These are phyloP conservation scores for Nephrotoma appendiculata DNA, from an alignment of 2,888 invertebrate species.

Conservation along the genomic window DNA sequence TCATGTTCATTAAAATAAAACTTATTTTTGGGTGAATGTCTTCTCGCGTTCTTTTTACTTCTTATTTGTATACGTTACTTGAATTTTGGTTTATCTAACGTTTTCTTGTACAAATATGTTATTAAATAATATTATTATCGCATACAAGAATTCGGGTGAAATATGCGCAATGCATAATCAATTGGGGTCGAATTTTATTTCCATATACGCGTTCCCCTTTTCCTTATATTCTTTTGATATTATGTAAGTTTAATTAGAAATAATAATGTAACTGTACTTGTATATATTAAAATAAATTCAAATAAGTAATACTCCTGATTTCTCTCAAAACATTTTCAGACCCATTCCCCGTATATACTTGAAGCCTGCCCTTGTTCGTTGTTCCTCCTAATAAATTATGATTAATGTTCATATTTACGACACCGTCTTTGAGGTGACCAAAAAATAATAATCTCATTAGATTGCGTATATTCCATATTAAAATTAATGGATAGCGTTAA, in stretches of 20 bases:
- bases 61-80: background rate
- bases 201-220: background rate
- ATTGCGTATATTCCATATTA: background rate
- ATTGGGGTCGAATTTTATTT: background rate
- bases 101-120: background rate
- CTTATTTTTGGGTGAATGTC: background rate
- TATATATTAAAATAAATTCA: too few species aligned
- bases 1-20: background rate
- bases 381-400: too few species aligned
- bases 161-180: background rate
- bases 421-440: background rate
- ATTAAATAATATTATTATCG: background rate
- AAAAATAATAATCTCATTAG: background rate
- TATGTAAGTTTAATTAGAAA: too few species aligned
- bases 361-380: too few species aligned
- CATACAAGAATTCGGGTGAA: background rate
- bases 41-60: background rate
- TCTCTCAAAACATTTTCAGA: background rate
- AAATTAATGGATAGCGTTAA: background rate
- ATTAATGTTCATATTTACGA: background rate
- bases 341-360: too few species aligned
- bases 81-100: background rate
- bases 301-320: too few species aligned
- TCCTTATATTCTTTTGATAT: background rate
- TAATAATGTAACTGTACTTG: too few species aligned